Base-by-base conservation (phyloP, 2,113 vertebrate genomes). In the Lutjanus erythropterus region DNA sequence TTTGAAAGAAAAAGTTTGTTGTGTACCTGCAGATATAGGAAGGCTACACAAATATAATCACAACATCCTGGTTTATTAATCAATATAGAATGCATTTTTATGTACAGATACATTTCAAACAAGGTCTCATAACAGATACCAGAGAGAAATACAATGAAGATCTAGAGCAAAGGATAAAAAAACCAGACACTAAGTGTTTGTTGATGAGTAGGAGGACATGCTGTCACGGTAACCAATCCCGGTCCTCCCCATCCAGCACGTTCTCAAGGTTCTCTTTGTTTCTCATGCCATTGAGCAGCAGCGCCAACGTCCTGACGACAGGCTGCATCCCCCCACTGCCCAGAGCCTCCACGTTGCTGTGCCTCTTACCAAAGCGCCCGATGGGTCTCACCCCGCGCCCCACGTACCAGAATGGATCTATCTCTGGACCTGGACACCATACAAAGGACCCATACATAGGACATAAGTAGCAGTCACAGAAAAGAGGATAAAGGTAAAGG, bases 401-500 rank as follows among this genome's bases (percentile, higher is more conserved):
- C 86, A 97, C 95, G 0, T 97, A 97, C 97, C 97, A 97, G 75
- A 97, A 96, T 0, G 96, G 97, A 80, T 97, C 96, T 0, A 97
- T 97, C 88, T 97, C 96, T n/a, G 96, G 96, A 94, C 96, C 97
- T 97, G 89, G 27, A 92, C 76, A 83, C 77, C 75, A 89, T 78
- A 60, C 52, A 60, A n/a, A n/a, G n/a, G n/a, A n/a, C n/a, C n/a
- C n/a, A n/a, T n/a, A n/a, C n/a, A n/a, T n/a, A 29, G 42, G 11
- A 53, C n/a, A 59, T 50, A 46, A 73, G 46, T 47, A 10, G 2
- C 8, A 58, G n/a, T 42, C 3, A 39, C 58, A 23, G 27, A 46
- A 44, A 15, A 25, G 6, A 52, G 39, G 0, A 7, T 9, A 35
- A 19, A 11, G 7, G 1, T 21, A n/a, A 29, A 41, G 16, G 39